Conservation (phyloP, 2,888 invertebrate species). For the Chloroclysta siterata region DNA sequence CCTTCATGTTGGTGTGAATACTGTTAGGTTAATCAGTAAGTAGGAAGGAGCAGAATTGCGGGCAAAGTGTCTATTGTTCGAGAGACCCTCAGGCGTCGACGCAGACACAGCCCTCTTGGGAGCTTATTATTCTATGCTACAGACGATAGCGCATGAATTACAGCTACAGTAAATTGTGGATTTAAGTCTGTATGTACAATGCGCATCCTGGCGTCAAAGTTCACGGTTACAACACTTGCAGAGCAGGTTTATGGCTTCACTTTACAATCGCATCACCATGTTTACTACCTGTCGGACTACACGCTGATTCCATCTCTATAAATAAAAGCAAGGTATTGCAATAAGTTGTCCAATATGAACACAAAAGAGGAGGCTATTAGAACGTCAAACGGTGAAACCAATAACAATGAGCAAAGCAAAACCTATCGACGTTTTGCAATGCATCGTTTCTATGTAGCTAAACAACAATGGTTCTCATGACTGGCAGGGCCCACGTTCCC, state of each 20-base stretch:
- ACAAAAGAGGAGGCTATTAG: slow-evolving; percentile 42
- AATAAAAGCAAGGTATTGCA: slow-evolving; percentile 34
- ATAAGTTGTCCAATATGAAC: slow-evolving; percentile 44
- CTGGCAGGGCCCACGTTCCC: slow-evolving; percentile 50
- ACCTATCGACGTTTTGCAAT: slow-evolving; percentile 63
- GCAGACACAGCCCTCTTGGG: slow-evolving; percentile 56
- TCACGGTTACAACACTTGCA: slow-evolving; percentile 46
- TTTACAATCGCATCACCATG: slow-evolving; percentile 49
- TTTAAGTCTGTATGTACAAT: slow-evolving; percentile 29
- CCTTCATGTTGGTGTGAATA: slow-evolving; percentile 31
- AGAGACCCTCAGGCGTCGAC: slow-evolving; percentile 50
- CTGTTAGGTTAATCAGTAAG: slow-evolving; percentile 56
- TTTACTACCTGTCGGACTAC: slow-evolving; percentile 48
- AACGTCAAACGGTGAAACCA: slow-evolving; percentile 61
- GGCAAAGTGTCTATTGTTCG: slow-evolving; percentile 59
- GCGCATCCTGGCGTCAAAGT: slow-evolving; percentile 48
- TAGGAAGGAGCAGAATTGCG: slow-evolving; percentile 56
- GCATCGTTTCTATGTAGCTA: slow-evolving; percentile 54
- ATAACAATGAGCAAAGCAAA: slow-evolving; percentile 63
- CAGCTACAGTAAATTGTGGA: slow-evolving; percentile 26
- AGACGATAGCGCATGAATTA: slow-evolving; percentile 13
- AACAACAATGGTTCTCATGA: slow-evolving; percentile 68
- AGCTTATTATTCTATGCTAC: slow-evolving; percentile 56
- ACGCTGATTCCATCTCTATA: slow-evolving; percentile 28
- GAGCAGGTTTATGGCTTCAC: slow-evolving; percentile 56